Conservation (phyloP, 2,797 vertebrate genomes). For the Arvicola amphibius region DNA sequence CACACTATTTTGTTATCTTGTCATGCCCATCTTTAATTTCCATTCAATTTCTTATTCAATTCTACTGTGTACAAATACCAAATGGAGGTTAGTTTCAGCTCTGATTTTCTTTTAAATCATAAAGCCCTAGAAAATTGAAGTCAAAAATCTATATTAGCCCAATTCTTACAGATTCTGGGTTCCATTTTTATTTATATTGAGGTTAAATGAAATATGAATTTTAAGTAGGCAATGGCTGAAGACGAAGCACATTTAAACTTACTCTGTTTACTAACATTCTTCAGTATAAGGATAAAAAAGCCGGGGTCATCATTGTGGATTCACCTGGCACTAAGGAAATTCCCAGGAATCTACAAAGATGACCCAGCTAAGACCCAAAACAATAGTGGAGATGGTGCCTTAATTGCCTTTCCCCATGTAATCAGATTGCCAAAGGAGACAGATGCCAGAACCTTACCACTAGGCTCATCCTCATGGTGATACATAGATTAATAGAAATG, state of each 20-base stretch:
- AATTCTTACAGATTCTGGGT: background rate
- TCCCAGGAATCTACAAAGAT: too few relatives aligned
- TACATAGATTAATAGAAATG: too few relatives aligned
- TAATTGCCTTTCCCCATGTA: too few relatives aligned
- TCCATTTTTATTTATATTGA: background rate
- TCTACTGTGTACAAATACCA: background rate
- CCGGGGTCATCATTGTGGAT: too few relatives aligned
- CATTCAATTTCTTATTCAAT: background rate
- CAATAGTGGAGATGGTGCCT: too few relatives aligned
- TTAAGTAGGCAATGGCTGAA: background rate
- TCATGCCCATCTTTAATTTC: background rate
- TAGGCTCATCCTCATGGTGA: too few relatives aligned
- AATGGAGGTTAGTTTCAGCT: background rate
- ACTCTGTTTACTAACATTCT: background rate
- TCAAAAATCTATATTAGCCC: background rate
- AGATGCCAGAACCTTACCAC: too few relatives aligned
- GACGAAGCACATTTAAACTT: background rate
- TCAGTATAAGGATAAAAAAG: background rate
- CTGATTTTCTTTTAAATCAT: background rate
- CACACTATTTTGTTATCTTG: background rate
- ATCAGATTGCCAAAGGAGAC: too few relatives aligned
- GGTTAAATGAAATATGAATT: constrained; percentile 35
- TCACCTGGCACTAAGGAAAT: too few relatives aligned
- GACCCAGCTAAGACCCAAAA: too few relatives aligned
- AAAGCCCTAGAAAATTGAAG: background rate